These are phyloP conservation scores for Leptinotarsa rubiginosa DNA, from an alignment of 2,888 invertebrate genomes.

Conservation along the genomic window DNA sequence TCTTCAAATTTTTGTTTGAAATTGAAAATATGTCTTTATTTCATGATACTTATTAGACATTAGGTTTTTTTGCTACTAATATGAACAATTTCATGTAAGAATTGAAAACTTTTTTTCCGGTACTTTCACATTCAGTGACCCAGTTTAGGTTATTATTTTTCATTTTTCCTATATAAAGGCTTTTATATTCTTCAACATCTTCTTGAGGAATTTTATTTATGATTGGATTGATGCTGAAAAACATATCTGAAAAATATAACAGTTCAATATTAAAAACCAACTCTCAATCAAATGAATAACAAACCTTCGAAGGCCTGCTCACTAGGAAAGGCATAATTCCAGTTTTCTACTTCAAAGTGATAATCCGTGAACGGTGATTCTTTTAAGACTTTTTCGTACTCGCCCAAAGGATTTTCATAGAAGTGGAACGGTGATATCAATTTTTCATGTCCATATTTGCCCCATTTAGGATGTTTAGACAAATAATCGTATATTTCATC, in stretches of 20 bases:
- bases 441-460: slow-evolving; percentile 31
- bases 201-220: slow-evolving; percentile 25
- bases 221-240: slow-evolving; percentile 27
- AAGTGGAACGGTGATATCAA: slow-evolving; percentile 28
- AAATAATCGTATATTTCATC: slow-evolving; percentile 28
- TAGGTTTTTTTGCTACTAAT: slow-evolving; percentile 4
- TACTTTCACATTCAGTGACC: slow-evolving; percentile 20
- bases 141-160: slow-evolving; percentile 28
- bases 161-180: slow-evolving; percentile 25
- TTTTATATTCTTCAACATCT: slow-evolving; percentile 31
- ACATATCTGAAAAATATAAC: slow-evolving; percentile 26
- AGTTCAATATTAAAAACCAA: background rate
- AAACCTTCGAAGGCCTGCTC: slow-evolving; percentile 26
- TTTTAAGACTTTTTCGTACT: slow-evolving; percentile 22
- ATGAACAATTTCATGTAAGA: slow-evolving; percentile 16
- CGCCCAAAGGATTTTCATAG: slow-evolving; percentile 14
- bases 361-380: slow-evolving; percentile 27
- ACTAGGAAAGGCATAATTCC: slow-evolving; percentile 12
- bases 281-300: too few species aligned
- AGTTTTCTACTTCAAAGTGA: slow-evolving; percentile 14
- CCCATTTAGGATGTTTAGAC: slow-evolving; percentile 34
- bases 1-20: too few species aligned
- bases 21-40: too few species aligned
- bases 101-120: slow-evolving; percentile 12
- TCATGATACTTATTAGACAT: background rate